These are phyloP conservation scores for Crocodylus rhombifer DNA, from an alignment of 2,797 vertebrate genomes.

Conservation along the genomic window DNA sequence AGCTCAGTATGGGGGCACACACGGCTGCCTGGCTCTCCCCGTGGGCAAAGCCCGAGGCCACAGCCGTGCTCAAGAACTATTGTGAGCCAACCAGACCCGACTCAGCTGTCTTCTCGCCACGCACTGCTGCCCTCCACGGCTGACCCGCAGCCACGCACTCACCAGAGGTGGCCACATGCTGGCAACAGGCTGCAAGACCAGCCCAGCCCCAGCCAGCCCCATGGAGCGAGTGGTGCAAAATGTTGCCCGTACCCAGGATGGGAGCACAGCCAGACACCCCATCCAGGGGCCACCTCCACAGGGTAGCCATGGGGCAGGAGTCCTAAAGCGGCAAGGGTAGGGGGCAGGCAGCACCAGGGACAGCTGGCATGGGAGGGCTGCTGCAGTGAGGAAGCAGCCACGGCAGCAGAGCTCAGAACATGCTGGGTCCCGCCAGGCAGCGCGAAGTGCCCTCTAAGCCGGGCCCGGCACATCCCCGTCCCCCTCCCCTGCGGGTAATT, in stretches of 20 bases:
- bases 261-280: background rate
- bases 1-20: background rate
- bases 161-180: background rate
- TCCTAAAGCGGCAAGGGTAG: background rate
- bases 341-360: no score
- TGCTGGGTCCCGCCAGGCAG: no score
- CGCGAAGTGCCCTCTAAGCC: no score
- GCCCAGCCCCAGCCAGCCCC: background rate
- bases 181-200: background rate
- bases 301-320: background rate
- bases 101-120: background rate
- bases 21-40: background rate
- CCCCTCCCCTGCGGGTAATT: background rate
- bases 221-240: background rate
- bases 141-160: background rate
- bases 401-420: no score
- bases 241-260: background rate
- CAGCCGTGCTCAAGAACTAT: background rate
- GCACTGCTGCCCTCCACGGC: background rate
- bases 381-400: fast-evolving
- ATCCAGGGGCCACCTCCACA: background rate
- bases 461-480: no score
- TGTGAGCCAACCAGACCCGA: background rate
- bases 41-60: fast-evolving
- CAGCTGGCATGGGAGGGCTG: background rate